phyloP scores from a whole-genome alignment of 2,888 invertebrate species.

The Parnassius glacialis region DNA sequence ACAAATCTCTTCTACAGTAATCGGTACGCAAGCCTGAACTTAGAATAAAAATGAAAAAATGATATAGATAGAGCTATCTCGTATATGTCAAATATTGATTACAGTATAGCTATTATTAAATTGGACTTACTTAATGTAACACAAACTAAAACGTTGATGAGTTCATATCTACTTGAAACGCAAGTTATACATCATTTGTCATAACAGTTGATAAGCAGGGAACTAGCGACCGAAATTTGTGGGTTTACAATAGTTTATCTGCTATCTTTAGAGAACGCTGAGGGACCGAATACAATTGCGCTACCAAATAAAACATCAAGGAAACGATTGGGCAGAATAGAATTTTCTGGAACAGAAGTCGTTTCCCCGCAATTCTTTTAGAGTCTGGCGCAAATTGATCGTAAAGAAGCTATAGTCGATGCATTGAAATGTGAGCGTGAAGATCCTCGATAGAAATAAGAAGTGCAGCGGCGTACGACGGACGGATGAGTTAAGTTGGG shows the following conservation, averaged over 20 bases:
- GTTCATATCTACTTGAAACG: conserved; percentile 15
- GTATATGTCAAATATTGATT: too few relatives aligned
- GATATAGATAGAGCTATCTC: too few relatives aligned
- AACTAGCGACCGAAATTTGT: conserved; percentile 11
- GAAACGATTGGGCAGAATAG: conserved; percentile 33
- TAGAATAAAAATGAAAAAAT: too few relatives aligned
- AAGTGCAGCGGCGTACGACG: conserved; percentile 57
- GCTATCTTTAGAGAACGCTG: conserved; percentile 9
- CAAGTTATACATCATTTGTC: conserved; percentile 24
- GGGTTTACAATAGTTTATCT: conserved; percentile 22
- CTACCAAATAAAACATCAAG: conserved; percentile 31
- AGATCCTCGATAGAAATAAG: conserved; percentile 52
- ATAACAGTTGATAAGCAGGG: conserved; percentile 19
- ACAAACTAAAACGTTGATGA: conserved; percentile 9
- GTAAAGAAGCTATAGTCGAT: conserved; percentile 49
- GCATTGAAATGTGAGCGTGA: conserved; percentile 44
- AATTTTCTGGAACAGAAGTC: conserved; percentile 38
- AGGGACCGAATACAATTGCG: conserved; percentile 5
- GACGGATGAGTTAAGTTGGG: conserved; percentile 55
- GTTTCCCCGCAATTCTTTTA: conserved; percentile 44
- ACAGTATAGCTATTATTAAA: too few relatives aligned
- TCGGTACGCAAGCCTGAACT: too few relatives aligned
- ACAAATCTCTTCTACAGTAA: too few relatives aligned
- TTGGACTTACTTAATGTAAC: not conserved
- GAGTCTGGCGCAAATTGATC: conserved; percentile 51